phyloP scores from a whole-genome alignment of 1,140 invertebrate genomes.

The Apis cerana region DNA sequence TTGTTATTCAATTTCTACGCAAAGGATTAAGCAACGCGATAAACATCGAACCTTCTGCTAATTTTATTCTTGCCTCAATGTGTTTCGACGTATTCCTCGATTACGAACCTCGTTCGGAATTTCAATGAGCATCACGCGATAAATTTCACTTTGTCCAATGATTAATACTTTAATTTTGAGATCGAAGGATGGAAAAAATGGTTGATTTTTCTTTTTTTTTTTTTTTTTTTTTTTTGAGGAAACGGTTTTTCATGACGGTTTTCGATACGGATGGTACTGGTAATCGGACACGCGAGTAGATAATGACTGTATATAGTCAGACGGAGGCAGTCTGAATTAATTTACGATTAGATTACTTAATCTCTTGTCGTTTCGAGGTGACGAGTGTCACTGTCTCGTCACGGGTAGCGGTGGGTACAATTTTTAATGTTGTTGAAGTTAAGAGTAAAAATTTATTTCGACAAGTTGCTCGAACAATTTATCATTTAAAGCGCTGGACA shows the following conservation, averaged over 20 bases:
- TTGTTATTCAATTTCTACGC: neutral
- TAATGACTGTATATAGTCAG: slow-evolving; percentile 2
- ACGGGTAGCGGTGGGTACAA: too few relatives aligned
- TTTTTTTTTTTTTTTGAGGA: too few relatives aligned
- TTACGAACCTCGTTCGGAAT: neutral
- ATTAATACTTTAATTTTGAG: neutral
- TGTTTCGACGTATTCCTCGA: neutral
- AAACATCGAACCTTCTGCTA: neutral
- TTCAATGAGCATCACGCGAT: neutral
- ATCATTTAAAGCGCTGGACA: too few relatives aligned
- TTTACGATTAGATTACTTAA: slow-evolving; percentile 35
- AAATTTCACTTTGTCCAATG: neutral
- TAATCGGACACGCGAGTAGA: slow-evolving; percentile 17
- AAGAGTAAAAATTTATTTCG: too few relatives aligned
- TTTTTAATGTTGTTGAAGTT: too few relatives aligned
- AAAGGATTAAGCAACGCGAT: neutral
- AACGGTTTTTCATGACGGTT: neutral
- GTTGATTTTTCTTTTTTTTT: too few relatives aligned
- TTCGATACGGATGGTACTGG: too few relatives aligned
- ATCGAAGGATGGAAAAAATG: too few relatives aligned
- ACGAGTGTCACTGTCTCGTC: neutral
- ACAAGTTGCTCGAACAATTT: too few relatives aligned
- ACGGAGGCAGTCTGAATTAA: slow-evolving; percentile 25
- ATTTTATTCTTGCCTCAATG: neutral
- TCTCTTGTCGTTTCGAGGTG: neutral